A percentile compares a stretch with the other conserved stretches of the same genome.
phyloP scores from a whole-genome alignment of 2,888 invertebrate species.

The Harpalus rufipes region DNA sequence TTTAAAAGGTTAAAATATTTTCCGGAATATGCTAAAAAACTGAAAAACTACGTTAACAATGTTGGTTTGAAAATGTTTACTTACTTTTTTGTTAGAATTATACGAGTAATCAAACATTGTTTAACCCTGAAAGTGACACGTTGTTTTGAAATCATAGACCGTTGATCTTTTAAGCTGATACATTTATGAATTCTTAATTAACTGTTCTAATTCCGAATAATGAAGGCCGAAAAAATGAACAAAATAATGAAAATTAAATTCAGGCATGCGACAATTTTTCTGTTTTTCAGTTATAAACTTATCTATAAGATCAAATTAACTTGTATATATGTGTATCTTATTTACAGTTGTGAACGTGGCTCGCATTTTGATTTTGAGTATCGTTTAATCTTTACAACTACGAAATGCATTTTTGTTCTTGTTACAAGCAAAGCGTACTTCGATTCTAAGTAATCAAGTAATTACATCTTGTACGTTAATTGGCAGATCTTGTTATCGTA shows the following conservation, averaged over 20 bases:
- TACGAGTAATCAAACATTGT: slow-evolving; percentile 24
- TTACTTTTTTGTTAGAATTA: slow-evolving; percentile 1
- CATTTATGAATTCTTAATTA: slow-evolving; percentile 22
- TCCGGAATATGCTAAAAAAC: neutral
- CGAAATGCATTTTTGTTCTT: slow-evolving; percentile 31
- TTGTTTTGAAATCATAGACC: slow-evolving; percentile 19
- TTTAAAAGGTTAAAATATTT: neutral
- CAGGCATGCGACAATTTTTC: neutral
- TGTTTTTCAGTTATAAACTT: neutral
- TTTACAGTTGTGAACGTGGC: slow-evolving; percentile 12
- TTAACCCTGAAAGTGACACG: slow-evolving; percentile 25
- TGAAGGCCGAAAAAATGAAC: slow-evolving; percentile 14
- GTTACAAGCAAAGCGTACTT: slow-evolving; percentile 21
- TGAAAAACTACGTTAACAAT: neutral
- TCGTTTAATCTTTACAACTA: slow-evolving; percentile 9
- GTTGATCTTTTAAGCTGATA: slow-evolving; percentile 33
- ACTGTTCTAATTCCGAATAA: slow-evolving; percentile 19
- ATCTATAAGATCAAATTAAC: neutral
- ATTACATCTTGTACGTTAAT: slow-evolving; percentile 60
- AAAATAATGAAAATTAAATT: slow-evolving; percentile 11
- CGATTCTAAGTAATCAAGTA: slow-evolving; percentile 48
- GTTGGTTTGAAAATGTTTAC: neutral
- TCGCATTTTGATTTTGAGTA: slow-evolving; percentile 15
- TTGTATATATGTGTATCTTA: neutral
- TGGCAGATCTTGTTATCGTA: slow-evolving; percentile 42